These are phyloP conservation scores for Phaonia tiefii DNA, from an alignment of 2,888 invertebrate species.

Conservation along the genomic window DNA sequence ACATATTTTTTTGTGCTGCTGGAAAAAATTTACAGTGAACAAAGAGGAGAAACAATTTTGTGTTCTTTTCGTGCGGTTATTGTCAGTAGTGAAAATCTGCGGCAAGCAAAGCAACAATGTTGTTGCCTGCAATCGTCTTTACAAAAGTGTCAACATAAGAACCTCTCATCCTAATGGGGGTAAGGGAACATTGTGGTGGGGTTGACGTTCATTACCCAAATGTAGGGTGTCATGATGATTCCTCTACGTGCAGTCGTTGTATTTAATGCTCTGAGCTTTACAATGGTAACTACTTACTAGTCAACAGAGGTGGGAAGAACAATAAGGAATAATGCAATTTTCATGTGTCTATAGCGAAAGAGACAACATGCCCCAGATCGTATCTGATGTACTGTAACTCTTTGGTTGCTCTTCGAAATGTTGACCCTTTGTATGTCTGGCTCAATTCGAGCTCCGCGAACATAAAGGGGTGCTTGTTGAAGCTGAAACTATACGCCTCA, in stretches of 20 bases:
- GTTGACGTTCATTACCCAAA: constrained; percentile 8
- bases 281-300: neutral
- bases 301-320: constrained; percentile 15
- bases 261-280: constrained; percentile 19
- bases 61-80: constrained; percentile 49
- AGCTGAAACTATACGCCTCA: constrained; percentile 56
- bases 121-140: constrained; percentile 40
- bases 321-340: no score
- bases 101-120: constrained; percentile 36
- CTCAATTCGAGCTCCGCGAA: constrained; percentile 27
- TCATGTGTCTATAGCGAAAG: neutral
- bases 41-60: constrained; percentile 3
- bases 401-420: constrained; percentile 10
- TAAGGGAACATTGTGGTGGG: constrained; percentile 6
- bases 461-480: constrained; percentile 59
- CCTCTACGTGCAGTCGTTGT: constrained; percentile 50
- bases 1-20: constrained; percentile 25
- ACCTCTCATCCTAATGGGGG: constrained; percentile 33
- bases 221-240: constrained; percentile 55
- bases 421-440: constrained; percentile 58
- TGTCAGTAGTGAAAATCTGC: constrained; percentile 22
- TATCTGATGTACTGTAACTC: constrained; percentile 47
- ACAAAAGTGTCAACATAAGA: constrained; percentile 58
- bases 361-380: constrained; percentile 14
- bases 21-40: constrained; percentile 40